Evolutionary conservation across 2,113 vertebrate species (phyloP).

Genomic region (Bos indicus): DNA sequence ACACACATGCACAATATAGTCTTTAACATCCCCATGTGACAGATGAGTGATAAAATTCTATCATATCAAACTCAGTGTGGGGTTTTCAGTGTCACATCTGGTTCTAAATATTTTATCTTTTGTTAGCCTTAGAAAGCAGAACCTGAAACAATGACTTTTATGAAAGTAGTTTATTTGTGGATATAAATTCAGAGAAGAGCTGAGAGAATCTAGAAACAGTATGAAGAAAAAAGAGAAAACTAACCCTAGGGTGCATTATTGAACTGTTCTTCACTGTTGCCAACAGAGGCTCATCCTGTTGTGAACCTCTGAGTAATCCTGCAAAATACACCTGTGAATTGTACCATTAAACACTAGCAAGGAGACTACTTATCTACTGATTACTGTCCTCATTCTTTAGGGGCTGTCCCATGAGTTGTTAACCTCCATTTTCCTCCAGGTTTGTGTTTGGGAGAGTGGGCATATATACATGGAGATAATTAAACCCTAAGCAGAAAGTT

Average conservation of each 20-base stretch:
- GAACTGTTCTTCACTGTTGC: neutral
- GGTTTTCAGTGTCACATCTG: neutral
- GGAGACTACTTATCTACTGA: neutral
- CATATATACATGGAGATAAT: neutral
- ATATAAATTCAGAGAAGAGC: neutral
- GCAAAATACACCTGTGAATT: neutral
- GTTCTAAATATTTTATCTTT: neutral
- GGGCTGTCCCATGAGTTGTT: neutral
- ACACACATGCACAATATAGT: neutral
- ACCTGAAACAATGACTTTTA: neutral
- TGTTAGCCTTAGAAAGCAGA: neutral
- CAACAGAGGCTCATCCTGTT: neutral
- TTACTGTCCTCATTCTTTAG: neutral
- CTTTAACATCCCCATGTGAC: neutral
- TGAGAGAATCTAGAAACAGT: neutral
- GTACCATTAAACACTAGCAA: neutral
- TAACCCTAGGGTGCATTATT: neutral
- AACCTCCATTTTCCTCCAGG: neutral
- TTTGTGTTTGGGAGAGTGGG: neutral
- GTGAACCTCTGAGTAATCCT: neutral
- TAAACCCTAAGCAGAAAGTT: neutral
- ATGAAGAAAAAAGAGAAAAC: neutral
- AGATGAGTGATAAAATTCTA: neutral
- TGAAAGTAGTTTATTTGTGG: neutral
- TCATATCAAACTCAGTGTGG: neutral